phyloP scores from a whole-genome alignment of 2,888 invertebrate species.

The Drosophila tanythrix region DNA sequence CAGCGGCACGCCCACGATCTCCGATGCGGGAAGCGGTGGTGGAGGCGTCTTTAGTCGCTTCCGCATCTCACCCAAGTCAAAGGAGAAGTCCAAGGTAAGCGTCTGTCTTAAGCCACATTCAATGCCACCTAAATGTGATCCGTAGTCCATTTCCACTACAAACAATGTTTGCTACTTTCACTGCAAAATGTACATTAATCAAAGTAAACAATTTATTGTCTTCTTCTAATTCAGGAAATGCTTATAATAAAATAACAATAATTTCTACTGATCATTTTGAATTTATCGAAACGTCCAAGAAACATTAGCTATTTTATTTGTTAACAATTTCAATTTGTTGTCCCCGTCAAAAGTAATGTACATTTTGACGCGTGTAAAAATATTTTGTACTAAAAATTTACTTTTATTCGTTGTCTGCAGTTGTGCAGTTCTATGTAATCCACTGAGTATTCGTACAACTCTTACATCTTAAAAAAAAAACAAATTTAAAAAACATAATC shows the following conservation, averaged over 20 bases:
- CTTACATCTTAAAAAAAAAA: neutral
- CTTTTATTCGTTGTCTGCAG: conserved; percentile 4
- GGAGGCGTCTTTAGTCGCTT: conserved; percentile 86
- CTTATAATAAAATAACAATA: neutral
- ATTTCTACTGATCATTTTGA: neutral
- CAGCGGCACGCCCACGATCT: conserved; percentile 76
- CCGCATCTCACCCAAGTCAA: conserved; percentile 87
- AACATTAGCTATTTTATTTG: neutral
- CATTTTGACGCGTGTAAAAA: neutral
- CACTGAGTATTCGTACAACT: conserved; percentile 15
- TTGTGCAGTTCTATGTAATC: conserved; percentile 3
- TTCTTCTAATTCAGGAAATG: no score
- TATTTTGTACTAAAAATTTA: neutral
- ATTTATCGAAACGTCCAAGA: neutral
- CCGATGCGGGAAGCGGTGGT: conserved; percentile 58
- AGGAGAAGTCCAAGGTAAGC: conserved; percentile 88
- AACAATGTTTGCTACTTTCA: neutral
- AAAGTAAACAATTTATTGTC: neutral
- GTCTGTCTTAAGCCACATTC: neutral
- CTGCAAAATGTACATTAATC: neutral
- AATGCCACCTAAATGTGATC: conserved; percentile 8
- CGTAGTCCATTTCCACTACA: neutral
- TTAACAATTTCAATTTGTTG: neutral
- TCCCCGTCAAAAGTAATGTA: neutral
- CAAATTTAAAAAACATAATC: neutral